A percentile compares a stretch with the other conserved stretches of the same genome.
These are phyloP conservation scores for Charina bottae DNA, from an alignment of 2,113 vertebrate genomes.

Conservation along the genomic window DNA sequence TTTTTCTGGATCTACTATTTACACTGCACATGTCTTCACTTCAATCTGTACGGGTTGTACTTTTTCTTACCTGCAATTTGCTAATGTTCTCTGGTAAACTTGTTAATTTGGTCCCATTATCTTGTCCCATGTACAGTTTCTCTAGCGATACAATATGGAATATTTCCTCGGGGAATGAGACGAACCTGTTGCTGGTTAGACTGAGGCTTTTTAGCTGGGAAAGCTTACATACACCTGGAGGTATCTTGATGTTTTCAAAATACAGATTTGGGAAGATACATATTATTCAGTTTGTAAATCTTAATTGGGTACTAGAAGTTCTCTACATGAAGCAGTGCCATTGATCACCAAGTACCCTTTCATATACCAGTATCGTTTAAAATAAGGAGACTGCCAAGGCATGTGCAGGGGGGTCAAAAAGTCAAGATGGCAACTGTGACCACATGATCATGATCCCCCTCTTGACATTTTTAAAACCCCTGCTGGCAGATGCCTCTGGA, in stretches of 20 bases:
- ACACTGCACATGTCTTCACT: not conserved
- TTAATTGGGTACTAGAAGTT: not conserved
- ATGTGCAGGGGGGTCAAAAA: not conserved
- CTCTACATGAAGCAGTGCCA: not conserved
- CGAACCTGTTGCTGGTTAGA: conserved; percentile 72
- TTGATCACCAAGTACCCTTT: not conserved
- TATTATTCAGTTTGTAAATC: conserved; percentile 4
- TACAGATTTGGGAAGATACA: conserved; percentile 40
- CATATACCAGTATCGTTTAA: not conserved
- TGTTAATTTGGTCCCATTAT: conserved; percentile 66
- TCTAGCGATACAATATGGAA: conserved; percentile 67
- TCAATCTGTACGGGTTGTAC: not conserved
- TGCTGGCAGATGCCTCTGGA: not conserved
- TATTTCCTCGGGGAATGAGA: conserved; percentile 67
- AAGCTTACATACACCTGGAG: conserved; percentile 53
- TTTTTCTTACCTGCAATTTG: conserved; percentile 63
- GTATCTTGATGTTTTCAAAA: conserved; percentile 65
- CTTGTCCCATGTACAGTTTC: conserved; percentile 70
- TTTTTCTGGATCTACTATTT: not conserved
- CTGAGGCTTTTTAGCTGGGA: conserved; percentile 69
- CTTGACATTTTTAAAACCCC: not conserved
- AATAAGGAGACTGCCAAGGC: not conserved
- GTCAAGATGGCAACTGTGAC: not conserved
- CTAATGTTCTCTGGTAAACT: conserved; percentile 61
- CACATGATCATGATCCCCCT: not conserved